These are phyloP conservation scores for Datnioides undecimradiatus DNA, from an alignment of 2,113 vertebrate genomes.

Conservation along the genomic window DNA sequence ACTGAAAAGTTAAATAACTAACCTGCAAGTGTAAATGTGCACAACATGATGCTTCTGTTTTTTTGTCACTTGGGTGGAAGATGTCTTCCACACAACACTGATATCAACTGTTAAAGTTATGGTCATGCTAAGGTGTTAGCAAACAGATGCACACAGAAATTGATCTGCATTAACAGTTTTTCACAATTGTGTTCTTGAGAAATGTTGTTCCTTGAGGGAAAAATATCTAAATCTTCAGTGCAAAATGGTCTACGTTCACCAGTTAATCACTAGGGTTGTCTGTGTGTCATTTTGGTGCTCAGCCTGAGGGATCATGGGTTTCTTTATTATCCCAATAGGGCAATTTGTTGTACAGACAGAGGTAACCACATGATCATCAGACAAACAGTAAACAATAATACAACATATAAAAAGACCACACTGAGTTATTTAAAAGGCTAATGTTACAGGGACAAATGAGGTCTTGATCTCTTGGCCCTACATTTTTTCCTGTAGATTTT, in stretches of 20 bases:
- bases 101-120: neutral
- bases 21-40: neutral
- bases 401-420: too few species aligned
- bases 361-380: too few species aligned
- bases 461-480: too few species aligned
- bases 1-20: neutral
- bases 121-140: neutral
- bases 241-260: neutral
- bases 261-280: neutral
- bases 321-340: too few species aligned
- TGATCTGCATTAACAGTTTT: neutral
- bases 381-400: too few species aligned
- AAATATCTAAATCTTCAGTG: neutral
- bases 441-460: too few species aligned
- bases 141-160: neutral
- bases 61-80: neutral
- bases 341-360: too few species aligned
- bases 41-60: neutral
- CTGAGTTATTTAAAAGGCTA: too few species aligned
- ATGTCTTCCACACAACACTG: neutral
- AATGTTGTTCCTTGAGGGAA: neutral
- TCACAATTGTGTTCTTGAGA: neutral
- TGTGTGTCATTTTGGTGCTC: neutral
- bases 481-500: too few species aligned
- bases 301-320: too few species aligned